Conservation (phyloP, 2,113 vertebrate genomes). For the Pitta sordida region DNA sequence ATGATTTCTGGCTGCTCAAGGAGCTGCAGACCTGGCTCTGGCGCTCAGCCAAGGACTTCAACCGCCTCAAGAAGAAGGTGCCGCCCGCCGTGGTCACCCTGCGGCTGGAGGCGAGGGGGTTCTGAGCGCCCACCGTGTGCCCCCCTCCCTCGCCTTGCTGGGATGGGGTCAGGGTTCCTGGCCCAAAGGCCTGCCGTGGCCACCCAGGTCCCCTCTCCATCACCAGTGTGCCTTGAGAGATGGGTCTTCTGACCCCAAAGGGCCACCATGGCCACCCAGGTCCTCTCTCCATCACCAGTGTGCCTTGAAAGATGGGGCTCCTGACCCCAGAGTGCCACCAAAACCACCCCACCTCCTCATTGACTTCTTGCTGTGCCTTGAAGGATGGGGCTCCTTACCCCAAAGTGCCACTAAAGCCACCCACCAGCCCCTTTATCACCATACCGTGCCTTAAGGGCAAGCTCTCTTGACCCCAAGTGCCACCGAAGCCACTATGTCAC, state of each 20-base stretch:
- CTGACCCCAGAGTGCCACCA: not conserved
- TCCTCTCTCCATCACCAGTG: not conserved
- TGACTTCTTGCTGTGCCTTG: not conserved
- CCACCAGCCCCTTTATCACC: not conserved
- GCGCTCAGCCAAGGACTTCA: slow-evolving; percentile 97
- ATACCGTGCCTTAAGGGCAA: not conserved
- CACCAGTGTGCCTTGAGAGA: not conserved
- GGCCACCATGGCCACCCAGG: not conserved
- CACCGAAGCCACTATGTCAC: no score
- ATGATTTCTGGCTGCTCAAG: slow-evolving; percentile 94
- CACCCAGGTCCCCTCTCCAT: not conserved
- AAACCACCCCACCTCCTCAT: not conserved
- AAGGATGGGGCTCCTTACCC: not conserved
- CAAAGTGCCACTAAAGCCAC: not conserved
- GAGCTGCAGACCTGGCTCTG: slow-evolving; percentile 97
- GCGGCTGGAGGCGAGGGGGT: slow-evolving; percentile 66
- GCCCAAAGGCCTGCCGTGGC: rapidly evolving
- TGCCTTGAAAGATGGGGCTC: not conserved
- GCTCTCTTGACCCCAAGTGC: no score
- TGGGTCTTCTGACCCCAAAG: not conserved
- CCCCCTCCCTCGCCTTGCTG: rapidly evolving
- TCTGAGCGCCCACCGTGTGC: slow-evolving; percentile 32
- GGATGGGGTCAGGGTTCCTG: not conserved
- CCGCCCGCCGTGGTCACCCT: slow-evolving; percentile 68
- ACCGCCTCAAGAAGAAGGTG: slow-evolving; percentile 89